phyloP scores from a whole-genome alignment of 2,113 vertebrate species.

The Oxygymnocypris stewartii region DNA sequence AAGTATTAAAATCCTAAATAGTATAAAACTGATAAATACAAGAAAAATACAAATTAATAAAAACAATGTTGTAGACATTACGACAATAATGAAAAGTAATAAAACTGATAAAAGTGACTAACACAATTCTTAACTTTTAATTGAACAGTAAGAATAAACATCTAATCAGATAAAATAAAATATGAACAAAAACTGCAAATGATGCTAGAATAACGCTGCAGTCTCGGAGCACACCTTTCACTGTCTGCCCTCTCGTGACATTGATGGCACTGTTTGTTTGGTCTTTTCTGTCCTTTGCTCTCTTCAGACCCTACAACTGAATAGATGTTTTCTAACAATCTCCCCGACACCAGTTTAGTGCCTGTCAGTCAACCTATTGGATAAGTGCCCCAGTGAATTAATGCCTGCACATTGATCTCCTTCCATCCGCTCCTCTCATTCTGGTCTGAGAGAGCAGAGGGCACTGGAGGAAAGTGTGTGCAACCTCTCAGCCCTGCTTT shows the following conservation, averaged over 20 bases:
- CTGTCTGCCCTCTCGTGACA: slow-evolving; percentile 5
- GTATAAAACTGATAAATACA: no score
- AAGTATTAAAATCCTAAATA: no score
- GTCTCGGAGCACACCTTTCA: not conserved
- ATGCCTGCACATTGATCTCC: slow-evolving; percentile 43
- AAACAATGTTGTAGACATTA: not conserved
- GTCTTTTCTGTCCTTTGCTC: slow-evolving; percentile 24
- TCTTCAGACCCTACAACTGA: slow-evolving; percentile 21
- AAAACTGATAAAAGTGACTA: not conserved
- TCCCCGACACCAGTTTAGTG: slow-evolving; percentile 41
- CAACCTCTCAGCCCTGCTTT: not conserved
- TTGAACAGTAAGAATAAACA: no score
- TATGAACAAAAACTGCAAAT: not conserved
- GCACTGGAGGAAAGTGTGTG: slow-evolving; percentile 1
- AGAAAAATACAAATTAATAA: no score
- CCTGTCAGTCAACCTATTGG: slow-evolving; percentile 49
- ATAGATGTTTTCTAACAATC: slow-evolving; percentile 47
- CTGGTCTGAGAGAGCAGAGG: slow-evolving; percentile 4
- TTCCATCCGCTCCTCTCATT: not conserved
- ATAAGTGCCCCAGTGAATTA: slow-evolving; percentile 48
- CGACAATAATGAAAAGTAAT: no score
- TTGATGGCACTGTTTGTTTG: slow-evolving; percentile 40
- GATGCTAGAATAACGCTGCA: not conserved
- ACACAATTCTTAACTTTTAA: no score
- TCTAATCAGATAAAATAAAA: not conserved